Evolutionary conservation across 2,113 vertebrate species (phyloP).

Genomic region (Trogon surrucura): DNA sequence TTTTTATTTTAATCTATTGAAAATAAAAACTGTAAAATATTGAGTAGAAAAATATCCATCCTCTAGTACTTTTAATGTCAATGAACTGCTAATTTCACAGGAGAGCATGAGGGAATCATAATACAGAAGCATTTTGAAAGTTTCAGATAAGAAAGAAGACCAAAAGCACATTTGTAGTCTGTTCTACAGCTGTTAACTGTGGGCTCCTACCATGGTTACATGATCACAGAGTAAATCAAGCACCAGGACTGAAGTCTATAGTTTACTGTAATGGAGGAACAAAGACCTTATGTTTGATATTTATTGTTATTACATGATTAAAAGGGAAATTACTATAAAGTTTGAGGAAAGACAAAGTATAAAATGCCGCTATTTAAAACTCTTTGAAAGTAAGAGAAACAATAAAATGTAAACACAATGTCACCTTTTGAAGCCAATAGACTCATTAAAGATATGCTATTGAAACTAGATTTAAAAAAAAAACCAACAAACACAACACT

Average conservation of each 20-base stretch:
- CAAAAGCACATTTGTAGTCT: constrained; percentile 8
- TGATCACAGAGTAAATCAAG: background rate
- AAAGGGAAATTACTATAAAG: background rate
- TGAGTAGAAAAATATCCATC: background rate
- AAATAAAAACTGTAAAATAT: background rate
- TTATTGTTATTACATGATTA: background rate
- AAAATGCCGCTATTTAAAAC: background rate
- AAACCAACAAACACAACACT: background rate
- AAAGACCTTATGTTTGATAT: background rate
- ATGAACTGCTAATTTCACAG: constrained; percentile 4
- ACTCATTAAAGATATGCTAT: background rate
- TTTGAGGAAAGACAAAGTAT: background rate
- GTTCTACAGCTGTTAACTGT: background rate
- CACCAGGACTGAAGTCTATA: background rate
- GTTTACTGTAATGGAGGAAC: background rate
- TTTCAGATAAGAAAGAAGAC: constrained; percentile 12
- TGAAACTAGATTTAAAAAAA: background rate
- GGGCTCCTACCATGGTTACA: background rate
- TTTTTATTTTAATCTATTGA: background rate
- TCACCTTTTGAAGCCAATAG: background rate
- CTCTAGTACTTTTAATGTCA: constrained; percentile 36
- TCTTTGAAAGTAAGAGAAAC: background rate
- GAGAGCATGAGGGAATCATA: background rate
- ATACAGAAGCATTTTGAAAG: background rate
- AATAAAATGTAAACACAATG: background rate